These are phyloP conservation scores for Catagonus wagneri DNA, from an alignment of 2,113 vertebrate genomes.

Conservation along the genomic window DNA sequence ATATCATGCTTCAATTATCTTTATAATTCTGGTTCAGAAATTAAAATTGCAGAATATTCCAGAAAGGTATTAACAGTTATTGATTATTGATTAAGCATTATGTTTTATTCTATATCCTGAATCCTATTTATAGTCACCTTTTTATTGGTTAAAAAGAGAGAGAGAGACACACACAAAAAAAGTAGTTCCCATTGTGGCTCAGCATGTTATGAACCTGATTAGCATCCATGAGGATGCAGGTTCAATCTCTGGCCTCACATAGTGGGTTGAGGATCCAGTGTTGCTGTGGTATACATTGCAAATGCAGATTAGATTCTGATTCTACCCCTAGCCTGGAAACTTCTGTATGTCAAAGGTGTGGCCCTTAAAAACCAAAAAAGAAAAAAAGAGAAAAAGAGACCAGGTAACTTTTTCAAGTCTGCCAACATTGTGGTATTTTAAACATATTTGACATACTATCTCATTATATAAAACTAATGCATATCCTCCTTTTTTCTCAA, in stretches of 20 bases:
- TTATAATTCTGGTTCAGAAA: slow-evolving; percentile 31
- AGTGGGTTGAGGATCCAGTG: too few species aligned
- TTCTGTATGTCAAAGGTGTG: too few species aligned
- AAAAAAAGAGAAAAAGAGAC: neutral
- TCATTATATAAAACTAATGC: neutral
- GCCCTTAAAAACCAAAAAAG: neutral
- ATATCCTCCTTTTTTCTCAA: neutral
- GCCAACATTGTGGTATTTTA: neutral
- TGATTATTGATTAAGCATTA: neutral
- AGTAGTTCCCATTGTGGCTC: too few species aligned
- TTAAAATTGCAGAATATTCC: neutral
- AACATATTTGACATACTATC: neutral
- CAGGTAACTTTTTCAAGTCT: neutral
- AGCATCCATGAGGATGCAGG: too few species aligned
- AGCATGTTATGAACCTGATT: too few species aligned
- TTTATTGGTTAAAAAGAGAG: neutral
- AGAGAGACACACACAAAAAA: neutral
- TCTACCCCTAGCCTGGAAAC: too few species aligned
- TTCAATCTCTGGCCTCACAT: too few species aligned
- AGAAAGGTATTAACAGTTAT: neutral
- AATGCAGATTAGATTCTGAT: too few species aligned
- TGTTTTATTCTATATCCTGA: neutral
- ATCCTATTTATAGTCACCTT: neutral
- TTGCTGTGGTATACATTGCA: too few species aligned
- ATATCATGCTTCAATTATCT: neutral